Evolutionary conservation across 2,797 vertebrate species (phyloP).

Genomic region (Phoeniculus purpureus): DNA sequence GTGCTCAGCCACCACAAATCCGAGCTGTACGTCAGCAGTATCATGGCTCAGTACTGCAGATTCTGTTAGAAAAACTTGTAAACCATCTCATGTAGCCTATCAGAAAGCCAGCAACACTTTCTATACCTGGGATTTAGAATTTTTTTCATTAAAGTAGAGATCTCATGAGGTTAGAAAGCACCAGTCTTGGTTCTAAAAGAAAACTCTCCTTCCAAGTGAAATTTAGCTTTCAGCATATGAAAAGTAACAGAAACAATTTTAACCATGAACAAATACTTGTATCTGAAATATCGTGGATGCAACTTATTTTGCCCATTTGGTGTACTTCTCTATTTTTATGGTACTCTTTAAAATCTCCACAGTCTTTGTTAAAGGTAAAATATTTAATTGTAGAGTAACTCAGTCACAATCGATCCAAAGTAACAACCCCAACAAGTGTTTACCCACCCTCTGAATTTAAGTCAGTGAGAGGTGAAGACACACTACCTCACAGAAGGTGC

Average conservation of each 20-base stretch:
- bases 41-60: not conserved
- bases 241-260: not conserved
- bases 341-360: not conserved
- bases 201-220: not conserved
- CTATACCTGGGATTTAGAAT: fast-evolving
- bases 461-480: not conserved
- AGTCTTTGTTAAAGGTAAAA: not conserved
- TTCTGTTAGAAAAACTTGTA: not conserved
- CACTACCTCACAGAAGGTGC: not conserved
- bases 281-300: fast-evolving
- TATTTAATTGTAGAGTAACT: not conserved
- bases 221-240: not conserved
- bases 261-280: not conserved
- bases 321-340: not conserved
- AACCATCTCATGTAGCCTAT: not conserved
- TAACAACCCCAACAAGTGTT: not conserved
- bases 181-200: not conserved
- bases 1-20: not conserved
- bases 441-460: not conserved
- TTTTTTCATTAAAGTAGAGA: not conserved
- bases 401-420: not conserved
- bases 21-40: not conserved
- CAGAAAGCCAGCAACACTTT: not conserved
- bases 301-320: fast-evolving
- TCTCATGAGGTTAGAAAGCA: not conserved